Percentiles rank a stretch among this genome's conserved stretches.
Conservation (phyloP, 2,888 invertebrate species). For the Chorisops tibialis region DNA sequence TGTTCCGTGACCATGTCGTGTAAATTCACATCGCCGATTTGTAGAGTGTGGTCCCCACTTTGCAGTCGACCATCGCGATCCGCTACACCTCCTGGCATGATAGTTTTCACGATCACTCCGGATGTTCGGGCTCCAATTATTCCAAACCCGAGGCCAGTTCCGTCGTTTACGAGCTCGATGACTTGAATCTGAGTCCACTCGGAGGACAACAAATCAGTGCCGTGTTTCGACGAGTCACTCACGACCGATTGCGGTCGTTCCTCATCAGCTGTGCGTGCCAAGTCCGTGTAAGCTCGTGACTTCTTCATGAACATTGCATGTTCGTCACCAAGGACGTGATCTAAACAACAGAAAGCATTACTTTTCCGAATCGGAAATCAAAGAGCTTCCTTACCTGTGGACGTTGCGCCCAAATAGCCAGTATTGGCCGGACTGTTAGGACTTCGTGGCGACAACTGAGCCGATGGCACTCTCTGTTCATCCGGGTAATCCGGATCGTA, state of each 20-base stretch:
- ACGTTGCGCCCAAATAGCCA: conserved; percentile 31
- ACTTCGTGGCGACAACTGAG: conserved; percentile 67
- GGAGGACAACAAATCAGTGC: conserved; percentile 71
- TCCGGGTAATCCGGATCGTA: conserved; percentile 60
- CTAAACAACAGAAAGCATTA: conserved; percentile 14
- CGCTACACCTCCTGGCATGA: conserved; percentile 94
- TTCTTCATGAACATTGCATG: conserved; percentile 58
- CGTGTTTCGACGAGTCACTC: conserved; percentile 65
- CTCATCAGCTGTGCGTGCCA: conserved; percentile 47
- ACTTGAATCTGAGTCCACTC: conserved; percentile 98
- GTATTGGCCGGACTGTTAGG: conserved; percentile 58
- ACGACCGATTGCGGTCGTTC: conserved; percentile 63
- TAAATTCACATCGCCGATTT: conserved; percentile 84
- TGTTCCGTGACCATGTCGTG: conserved; percentile 98
- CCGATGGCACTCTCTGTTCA: conserved; percentile 74
- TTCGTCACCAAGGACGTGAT: conserved; percentile 34
- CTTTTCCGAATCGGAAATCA: no score
- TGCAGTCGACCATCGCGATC: conserved; percentile 95
- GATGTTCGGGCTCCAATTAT: conserved; percentile 97
- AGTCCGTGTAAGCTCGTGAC: conserved; percentile 57
- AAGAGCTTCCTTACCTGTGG: conserved; percentile 33
- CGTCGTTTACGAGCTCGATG: conserved; percentile 96
- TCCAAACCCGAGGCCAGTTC: conserved; percentile 96
- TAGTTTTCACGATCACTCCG: conserved; percentile 99
- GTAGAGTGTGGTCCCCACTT: conserved; percentile 97